These are phyloP conservation scores for Hyaena hyaena DNA, from an alignment of 2,113 vertebrate genomes.

Conservation along the genomic window DNA sequence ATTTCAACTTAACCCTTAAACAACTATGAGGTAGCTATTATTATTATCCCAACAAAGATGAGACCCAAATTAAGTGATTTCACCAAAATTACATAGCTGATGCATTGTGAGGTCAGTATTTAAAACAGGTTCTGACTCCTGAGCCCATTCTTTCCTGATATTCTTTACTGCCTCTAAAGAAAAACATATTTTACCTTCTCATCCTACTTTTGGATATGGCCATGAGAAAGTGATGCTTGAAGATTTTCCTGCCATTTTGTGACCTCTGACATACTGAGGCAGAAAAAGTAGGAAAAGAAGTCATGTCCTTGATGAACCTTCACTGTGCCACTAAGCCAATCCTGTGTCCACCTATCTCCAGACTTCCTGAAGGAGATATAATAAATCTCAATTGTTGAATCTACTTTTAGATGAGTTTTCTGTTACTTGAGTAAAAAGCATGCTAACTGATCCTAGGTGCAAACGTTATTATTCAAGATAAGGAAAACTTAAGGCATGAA, in stretches of 20 bases:
- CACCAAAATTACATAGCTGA: not conserved
- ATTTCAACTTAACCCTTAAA: not conserved
- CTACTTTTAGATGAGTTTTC: not conserved
- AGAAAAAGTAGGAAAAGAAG: not conserved
- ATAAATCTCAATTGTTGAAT: not conserved
- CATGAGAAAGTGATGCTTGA: not conserved
- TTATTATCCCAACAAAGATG: not conserved
- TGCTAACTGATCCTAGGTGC: not conserved
- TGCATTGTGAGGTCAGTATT: not conserved
- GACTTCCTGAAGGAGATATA: not conserved
- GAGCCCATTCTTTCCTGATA: not conserved
- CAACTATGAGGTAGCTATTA: not conserved
- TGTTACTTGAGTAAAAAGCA: not conserved
- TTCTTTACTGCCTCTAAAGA: not conserved
- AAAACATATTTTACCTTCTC: not conserved
- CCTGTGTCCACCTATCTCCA: not conserved
- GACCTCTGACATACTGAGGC: not conserved
- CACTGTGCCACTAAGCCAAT: not conserved
- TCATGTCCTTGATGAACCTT: not conserved
- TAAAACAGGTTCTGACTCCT: not conserved
- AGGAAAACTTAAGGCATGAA: not conserved
- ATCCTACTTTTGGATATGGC: not conserved
- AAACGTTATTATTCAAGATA: not conserved
- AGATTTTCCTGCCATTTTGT: not conserved
- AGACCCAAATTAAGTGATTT: not conserved